These are phyloP conservation scores for Lasioglossum figueresi DNA, from an alignment of 2,888 invertebrate genomes.

Conservation along the genomic window DNA sequence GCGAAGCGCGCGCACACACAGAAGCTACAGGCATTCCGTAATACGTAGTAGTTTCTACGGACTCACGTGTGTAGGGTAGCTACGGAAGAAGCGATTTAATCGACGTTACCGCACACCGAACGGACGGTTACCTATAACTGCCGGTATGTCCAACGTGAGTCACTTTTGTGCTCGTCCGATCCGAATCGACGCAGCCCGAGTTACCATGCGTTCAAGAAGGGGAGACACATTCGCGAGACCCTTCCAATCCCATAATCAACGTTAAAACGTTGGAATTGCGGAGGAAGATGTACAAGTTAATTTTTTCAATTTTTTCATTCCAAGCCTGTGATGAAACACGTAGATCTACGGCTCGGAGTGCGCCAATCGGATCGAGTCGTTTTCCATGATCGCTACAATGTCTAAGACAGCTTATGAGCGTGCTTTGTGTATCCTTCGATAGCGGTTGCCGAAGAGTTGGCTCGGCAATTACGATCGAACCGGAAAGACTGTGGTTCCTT, in stretches of 20 bases:
- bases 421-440: conserved; percentile 21
- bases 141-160: conserved; percentile 76
- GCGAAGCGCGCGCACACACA: conserved; percentile 28
- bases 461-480: background rate
- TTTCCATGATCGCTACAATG: conserved; percentile 24
- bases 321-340: background rate
- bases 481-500: background rate
- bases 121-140: conserved; percentile 80
- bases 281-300: background rate
- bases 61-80: conserved; percentile 79
- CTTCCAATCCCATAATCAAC: background rate
- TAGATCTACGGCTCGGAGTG: conserved; percentile 5
- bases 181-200: conserved; percentile 73
- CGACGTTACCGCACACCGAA: conserved; percentile 77
- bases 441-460: background rate
- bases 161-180: conserved; percentile 49
- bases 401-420: conserved; percentile 50
- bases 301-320: background rate
- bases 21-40: conserved; percentile 54
- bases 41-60: conserved; percentile 61
- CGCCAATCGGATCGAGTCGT: conserved; percentile 44
- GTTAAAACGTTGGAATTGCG: background rate
- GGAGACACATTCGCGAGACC: background rate
- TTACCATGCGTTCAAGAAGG: no score
- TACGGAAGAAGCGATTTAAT: conserved; percentile 76